These are phyloP conservation scores for Cladopsammia gracilis DNA, from an alignment of 64 coral and sea anemone genomes.

Conservation along the genomic window DNA sequence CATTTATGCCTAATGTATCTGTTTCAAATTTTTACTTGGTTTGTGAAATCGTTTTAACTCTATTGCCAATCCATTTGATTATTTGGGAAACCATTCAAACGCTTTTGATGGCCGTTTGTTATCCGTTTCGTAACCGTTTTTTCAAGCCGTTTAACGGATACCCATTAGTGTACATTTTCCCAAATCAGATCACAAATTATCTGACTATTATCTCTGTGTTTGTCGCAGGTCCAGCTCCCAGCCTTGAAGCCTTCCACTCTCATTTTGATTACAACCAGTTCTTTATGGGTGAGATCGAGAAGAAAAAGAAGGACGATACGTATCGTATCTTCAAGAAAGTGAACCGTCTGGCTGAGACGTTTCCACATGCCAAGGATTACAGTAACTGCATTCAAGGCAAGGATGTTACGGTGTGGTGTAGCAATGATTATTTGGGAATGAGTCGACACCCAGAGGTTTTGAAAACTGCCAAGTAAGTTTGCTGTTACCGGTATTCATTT, in stretches of 20 bases:
- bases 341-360: slow-evolving; percentile 82
- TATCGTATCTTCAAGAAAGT: slow-evolving; percentile 97
- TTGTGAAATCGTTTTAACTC: no score
- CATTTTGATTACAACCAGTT: slow-evolving; percentile 94
- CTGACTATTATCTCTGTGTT: no score
- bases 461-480: slow-evolving; percentile 82
- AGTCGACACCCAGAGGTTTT: slow-evolving; percentile 92
- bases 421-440: slow-evolving; percentile 98
- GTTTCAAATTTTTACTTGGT: no score
- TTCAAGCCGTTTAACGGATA: no score
- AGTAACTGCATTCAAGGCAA: slow-evolving; percentile 50
- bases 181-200: no score
- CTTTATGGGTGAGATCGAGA: slow-evolving; percentile 86
- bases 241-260: slow-evolving; percentile 32
- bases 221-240: slow-evolving; percentile 45
- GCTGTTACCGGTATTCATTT: background rate
- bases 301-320: slow-evolving; percentile 88
- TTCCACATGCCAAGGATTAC: slow-evolving; percentile 84
- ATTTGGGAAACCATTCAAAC: no score
- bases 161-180: no score
- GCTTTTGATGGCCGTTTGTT: no score
- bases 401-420: slow-evolving; percentile 94
- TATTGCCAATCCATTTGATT: no score
- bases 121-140: no score
- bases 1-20: no score